A percentile compares a stretch with the other conserved stretches of the same genome.
Evolutionary conservation across 1,140 invertebrate species (phyloP).

Genomic region (Micrasema longulum): DNA sequence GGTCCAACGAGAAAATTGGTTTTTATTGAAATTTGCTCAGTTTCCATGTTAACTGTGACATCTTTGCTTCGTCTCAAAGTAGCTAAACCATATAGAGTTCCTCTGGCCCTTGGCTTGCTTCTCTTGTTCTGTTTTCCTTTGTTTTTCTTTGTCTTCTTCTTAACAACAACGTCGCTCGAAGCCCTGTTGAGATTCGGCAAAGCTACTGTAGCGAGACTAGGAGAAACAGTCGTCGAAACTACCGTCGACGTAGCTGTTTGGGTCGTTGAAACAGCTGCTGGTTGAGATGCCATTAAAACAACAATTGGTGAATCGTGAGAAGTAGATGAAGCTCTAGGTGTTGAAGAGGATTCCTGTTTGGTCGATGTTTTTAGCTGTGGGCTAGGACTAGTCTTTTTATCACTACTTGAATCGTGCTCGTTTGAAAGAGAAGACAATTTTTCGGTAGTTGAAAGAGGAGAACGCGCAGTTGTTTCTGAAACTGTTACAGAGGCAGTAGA

Average conservation of each 20-base stretch:
- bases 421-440: background rate
- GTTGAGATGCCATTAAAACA: constrained; percentile 16
- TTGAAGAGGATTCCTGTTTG: constrained; percentile 27
- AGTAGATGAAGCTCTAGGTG: constrained; percentile 3
- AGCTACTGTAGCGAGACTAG: constrained; percentile 59
- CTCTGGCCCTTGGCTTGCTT: constrained; percentile 75
- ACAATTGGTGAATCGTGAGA: constrained; percentile 17
- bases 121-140: constrained; percentile 67
- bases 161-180: constrained; percentile 44
- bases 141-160: constrained; percentile 53
- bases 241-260: background rate
- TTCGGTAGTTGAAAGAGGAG: constrained; percentile 10
- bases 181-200: constrained; percentile 54
- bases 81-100: constrained; percentile 82
- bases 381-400: background rate
- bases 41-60: constrained; percentile 82
- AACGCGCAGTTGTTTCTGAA: constrained; percentile 19
- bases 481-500: constrained; percentile 1
- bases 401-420: background rate
- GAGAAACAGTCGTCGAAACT: constrained; percentile 17
- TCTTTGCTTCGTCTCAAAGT: constrained; percentile 81
- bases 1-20: constrained; percentile 85
- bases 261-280: background rate
- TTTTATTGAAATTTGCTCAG: constrained; percentile 82
- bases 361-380: background rate